Conservation (phyloP, 2,797 vertebrate genomes). For the Pangasius sanitwongsei region DNA sequence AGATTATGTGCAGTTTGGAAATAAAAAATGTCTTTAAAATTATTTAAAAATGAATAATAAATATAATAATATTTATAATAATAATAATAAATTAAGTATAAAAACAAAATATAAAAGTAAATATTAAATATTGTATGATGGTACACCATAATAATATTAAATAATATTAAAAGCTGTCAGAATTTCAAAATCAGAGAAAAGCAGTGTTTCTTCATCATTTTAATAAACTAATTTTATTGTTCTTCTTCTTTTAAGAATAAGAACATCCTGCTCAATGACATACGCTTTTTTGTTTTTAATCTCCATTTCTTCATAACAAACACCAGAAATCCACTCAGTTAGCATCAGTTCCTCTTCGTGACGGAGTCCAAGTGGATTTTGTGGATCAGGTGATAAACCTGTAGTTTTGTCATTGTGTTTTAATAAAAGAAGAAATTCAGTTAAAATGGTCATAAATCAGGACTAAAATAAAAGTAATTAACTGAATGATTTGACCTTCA, state of each 20-base stretch:
- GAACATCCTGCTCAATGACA: background rate
- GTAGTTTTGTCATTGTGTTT: background rate
- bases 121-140: background rate
- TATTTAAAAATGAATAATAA: background rate
- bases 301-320: background rate
- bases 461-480: background rate
- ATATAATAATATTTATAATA: background rate
- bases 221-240: background rate
- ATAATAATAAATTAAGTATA: background rate
- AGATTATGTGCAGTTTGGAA: background rate
- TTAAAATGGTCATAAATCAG: constrained; percentile 22
- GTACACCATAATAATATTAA: background rate
- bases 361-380: background rate
- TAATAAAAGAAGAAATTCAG: constrained; percentile 39
- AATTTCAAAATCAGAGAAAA: background rate
- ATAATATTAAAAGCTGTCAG: background rate
- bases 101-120: background rate
- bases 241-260: background rate
- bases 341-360: background rate
- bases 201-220: background rate
- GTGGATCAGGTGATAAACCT: background rate
- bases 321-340: background rate
- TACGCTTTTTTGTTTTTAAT: background rate
- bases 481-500: constrained; percentile 19
- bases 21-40: background rate